These are phyloP conservation scores for Palythoa heliodiscus DNA, from an alignment of 92 coral and sea anemone species.

Conservation along the genomic window DNA sequence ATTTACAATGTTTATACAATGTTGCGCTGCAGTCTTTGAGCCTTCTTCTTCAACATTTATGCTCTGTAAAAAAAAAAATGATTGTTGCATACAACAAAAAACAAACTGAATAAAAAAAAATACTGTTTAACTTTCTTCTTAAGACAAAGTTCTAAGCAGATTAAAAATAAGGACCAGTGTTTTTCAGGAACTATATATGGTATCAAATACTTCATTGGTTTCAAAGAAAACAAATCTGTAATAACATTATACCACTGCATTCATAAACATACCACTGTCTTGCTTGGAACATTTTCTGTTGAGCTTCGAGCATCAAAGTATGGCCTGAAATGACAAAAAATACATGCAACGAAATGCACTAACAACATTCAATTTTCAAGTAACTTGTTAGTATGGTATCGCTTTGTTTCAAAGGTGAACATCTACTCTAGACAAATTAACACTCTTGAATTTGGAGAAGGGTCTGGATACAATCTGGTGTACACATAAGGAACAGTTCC, in stretches of 20 bases:
- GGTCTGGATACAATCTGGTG: too few relatives aligned
- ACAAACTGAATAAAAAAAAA: too few relatives aligned
- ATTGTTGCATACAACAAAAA: too few relatives aligned
- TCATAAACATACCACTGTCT: slow-evolving; percentile 50
- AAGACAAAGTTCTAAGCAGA: too few relatives aligned
- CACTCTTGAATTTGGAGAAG: too few relatives aligned
- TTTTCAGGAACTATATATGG: too few relatives aligned
- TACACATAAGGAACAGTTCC: too few relatives aligned
- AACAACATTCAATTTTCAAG: not conserved
- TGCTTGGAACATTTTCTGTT: slow-evolving; percentile 72
- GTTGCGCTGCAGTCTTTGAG: not conserved
- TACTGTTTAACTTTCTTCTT: too few relatives aligned
- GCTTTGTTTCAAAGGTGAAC: too few relatives aligned
- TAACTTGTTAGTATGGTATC: not conserved
- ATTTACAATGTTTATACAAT: slow-evolving; percentile 14
- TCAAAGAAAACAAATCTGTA: not conserved
- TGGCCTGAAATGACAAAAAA: slow-evolving; percentile 64
- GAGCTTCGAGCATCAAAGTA: slow-evolving; percentile 89
- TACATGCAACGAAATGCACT: not conserved
- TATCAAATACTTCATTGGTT: not conserved
- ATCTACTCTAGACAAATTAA: too few relatives aligned
- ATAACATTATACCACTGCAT: not conserved
- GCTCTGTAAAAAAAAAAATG: not conserved
- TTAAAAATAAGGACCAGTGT: too few relatives aligned
- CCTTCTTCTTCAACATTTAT: slow-evolving; percentile 29